Evolutionary conservation across 2,113 vertebrate species (phyloP).

Genomic region (Ictalurus punctatus): DNA sequence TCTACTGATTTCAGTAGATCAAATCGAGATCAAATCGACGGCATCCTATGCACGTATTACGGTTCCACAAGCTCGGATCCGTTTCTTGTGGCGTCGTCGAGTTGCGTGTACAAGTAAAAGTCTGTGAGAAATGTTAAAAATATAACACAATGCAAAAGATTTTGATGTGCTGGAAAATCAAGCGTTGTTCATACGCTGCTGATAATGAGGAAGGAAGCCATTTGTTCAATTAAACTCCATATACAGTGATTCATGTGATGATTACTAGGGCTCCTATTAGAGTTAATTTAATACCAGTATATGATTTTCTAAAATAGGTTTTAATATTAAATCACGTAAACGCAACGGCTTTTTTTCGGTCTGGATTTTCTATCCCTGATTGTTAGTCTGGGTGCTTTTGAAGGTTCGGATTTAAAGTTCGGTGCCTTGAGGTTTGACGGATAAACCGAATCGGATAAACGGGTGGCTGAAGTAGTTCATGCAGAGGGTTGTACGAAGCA

Average conservation of each 20-base stretch:
- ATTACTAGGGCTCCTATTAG: not conserved
- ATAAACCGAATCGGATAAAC: not conserved
- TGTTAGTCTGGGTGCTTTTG: not conserved
- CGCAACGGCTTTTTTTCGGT: not conserved
- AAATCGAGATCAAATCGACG: no score
- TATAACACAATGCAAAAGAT: not conserved
- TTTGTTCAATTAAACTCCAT: not conserved
- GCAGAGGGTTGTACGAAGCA: not conserved
- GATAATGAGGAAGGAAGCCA: not conserved
- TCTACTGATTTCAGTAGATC: no score
- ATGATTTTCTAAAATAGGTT: not conserved
- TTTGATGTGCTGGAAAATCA: not conserved
- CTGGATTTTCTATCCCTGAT: not conserved
- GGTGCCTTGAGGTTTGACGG: slow-evolving; percentile 23
- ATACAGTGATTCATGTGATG: not conserved
- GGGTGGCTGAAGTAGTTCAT: not conserved
- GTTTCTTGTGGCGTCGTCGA: not conserved
- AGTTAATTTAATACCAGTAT: not conserved
- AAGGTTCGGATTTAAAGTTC: slow-evolving; percentile 66
- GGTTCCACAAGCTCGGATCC: not conserved
- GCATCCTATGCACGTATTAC: not conserved
- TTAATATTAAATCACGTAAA: not conserved
- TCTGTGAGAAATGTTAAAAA: not conserved
- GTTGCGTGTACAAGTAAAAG: not conserved
- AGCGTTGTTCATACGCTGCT: not conserved